These are phyloP conservation scores for Dysmachus trigonus DNA, from an alignment of 2,888 invertebrate species.

Conservation along the genomic window DNA sequence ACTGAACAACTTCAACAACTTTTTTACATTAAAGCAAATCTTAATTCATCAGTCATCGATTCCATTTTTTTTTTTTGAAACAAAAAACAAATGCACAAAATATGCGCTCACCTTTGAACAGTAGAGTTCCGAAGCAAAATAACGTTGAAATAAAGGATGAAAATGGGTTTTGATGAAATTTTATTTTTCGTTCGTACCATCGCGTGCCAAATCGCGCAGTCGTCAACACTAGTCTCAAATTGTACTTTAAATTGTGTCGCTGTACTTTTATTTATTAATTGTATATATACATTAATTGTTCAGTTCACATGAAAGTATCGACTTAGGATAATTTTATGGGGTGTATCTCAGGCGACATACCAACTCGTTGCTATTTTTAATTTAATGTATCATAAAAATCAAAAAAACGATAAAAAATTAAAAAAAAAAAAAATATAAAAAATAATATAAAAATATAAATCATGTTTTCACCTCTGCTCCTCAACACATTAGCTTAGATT, in stretches of 20 bases:
- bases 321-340: slow-evolving; percentile 44
- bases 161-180: slow-evolving; percentile 42
- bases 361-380: slow-evolving; percentile 47
- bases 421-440: slow-evolving; percentile 2
- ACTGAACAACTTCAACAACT: slow-evolving; percentile 22
- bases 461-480: not conserved
- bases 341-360: slow-evolving; percentile 44
- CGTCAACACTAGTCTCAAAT: not conserved
- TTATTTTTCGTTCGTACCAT: slow-evolving; percentile 38
- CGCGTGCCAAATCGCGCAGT: not conserved
- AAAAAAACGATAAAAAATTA: slow-evolving; percentile 20
- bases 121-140: slow-evolving; percentile 37
- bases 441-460: slow-evolving; percentile 7
- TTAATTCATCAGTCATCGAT: slow-evolving; percentile 45
- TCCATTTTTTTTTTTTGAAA: slow-evolving; percentile 47
- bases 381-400: slow-evolving; percentile 39
- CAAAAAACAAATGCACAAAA: slow-evolving; percentile 16
- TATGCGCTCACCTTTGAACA: slow-evolving; percentile 41
- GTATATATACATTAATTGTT: slow-evolving; percentile 28
- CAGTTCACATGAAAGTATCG: slow-evolving; percentile 45
- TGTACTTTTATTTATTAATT: slow-evolving; percentile 30
- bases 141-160: slow-evolving; percentile 39
- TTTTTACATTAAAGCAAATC: slow-evolving; percentile 18
- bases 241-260: slow-evolving; percentile 17
- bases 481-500: not conserved